phyloP scores from a whole-genome alignment of 1,140 invertebrate genomes.

The Himalopsyche phryganea region DNA sequence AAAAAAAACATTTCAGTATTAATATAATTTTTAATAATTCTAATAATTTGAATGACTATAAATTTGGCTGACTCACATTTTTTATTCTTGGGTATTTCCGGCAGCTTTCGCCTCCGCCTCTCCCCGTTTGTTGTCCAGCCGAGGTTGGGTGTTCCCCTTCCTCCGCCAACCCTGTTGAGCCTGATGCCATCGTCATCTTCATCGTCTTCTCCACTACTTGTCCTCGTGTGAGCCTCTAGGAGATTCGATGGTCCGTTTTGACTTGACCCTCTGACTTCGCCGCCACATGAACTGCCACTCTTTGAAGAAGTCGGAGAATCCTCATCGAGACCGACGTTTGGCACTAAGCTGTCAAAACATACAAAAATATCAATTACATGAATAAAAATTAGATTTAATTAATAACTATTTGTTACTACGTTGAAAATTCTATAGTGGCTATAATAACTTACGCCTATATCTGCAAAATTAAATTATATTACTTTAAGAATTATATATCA shows the following conservation, averaged over 20 bases:
- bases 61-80: slow-evolving; percentile 63
- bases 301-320: slow-evolving; percentile 73
- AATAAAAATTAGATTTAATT: too few species aligned
- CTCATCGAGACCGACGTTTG: slow-evolving; percentile 72
- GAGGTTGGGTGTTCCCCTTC: slow-evolving; percentile 40
- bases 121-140: slow-evolving; percentile 48
- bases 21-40: too few species aligned
- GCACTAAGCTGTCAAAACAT: slow-evolving; percentile 61
- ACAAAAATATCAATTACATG: not conserved
- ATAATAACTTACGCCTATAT: too few species aligned
- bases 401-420: too few species aligned
- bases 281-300: slow-evolving; percentile 56
- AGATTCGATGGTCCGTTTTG: not conserved
- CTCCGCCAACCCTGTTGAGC: slow-evolving; percentile 35
- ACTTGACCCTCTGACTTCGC: slow-evolving; percentile 32
- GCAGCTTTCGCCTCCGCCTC: slow-evolving; percentile 72
- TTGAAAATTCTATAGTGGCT: too few species aligned
- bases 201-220: slow-evolving; percentile 40
- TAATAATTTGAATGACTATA: not conserved
- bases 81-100: slow-evolving; percentile 83
- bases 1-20: too few species aligned
- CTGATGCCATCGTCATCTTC: slow-evolving; percentile 45
- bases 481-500: too few species aligned
- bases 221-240: slow-evolving; percentile 15
- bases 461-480: too few species aligned